Conservation (phyloP, 1,140 invertebrate species). For the Zelostemma sp. region DNA sequence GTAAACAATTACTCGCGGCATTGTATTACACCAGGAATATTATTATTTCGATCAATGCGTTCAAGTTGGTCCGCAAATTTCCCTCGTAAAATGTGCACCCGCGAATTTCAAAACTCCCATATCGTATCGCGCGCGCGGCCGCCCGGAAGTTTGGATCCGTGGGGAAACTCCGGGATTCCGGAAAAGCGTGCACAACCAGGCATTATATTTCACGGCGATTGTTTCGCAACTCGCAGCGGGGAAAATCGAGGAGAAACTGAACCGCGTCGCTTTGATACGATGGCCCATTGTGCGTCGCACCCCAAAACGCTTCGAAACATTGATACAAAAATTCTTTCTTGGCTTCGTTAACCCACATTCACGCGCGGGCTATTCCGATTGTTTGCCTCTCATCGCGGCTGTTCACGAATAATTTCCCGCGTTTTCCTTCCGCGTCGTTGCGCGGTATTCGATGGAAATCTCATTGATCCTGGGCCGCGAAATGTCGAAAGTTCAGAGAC, state of each 20-base stretch:
- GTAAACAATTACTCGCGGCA: not conserved
- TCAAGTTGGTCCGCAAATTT: not conserved
- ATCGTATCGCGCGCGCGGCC: too few species aligned
- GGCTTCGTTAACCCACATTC: slow-evolving; percentile 64
- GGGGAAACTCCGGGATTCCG: not conserved
- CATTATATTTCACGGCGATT: not conserved
- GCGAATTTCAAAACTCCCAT: not conserved
- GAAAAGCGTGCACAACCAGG: not conserved
- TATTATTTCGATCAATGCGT: not conserved
- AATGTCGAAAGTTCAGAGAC: too few species aligned
- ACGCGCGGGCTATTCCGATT: slow-evolving; percentile 15
- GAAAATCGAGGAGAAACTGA: not conserved
- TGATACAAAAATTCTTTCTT: too few species aligned
- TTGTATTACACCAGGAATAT: slow-evolving; percentile 1
- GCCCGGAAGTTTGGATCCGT: too few species aligned
- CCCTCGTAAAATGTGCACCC: not conserved
- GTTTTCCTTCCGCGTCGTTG: too few species aligned
- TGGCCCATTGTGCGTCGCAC: slow-evolving; percentile 50
- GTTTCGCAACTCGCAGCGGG: not conserved
- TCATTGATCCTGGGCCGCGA: too few species aligned
- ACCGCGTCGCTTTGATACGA: not conserved
- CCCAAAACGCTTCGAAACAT: slow-evolving; percentile 54
- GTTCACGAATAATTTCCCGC: slow-evolving; percentile 43
- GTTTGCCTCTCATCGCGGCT: slow-evolving; percentile 23
- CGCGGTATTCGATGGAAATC: not conserved